Evolutionary conservation across 2,797 vertebrate genomes (phyloP), one percentile per base, ranked within the genome.

Genomic region (Sebastes cheni): DNA sequence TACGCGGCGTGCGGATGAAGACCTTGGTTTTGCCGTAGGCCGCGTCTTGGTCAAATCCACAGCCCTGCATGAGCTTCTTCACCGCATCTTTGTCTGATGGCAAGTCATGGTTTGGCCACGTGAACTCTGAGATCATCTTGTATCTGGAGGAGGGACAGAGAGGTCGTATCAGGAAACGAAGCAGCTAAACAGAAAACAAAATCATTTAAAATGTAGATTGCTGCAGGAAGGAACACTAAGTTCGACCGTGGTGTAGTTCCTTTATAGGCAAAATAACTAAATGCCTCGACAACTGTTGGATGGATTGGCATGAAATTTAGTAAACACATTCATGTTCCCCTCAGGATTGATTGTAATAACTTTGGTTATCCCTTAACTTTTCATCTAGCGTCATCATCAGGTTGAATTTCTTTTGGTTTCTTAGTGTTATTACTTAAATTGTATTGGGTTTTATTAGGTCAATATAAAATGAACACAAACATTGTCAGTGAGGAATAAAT

Each of bases 111-210:
- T 99, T 99, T 1, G 99, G 99, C 99, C 99, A 99, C 0, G 99
- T 99, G 76, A 98, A 97, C 90, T 98, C 96, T 0, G 98, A 99
- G 93, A 99, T 98, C 97, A 99, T 99, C 95, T 99, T 99, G 93
- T 99, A 99, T 87, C 99, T 99, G 89, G 0, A 30, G 18, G 68
- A 68, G 0, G 2, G 27, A 67, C 3, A 9, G 25, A 46, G 27
- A 1, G 36, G 29, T 55, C 7, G 23, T 1, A 4, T 72, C 11
- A 70, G 76, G 18, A 69, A n/a, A 67, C 18, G 34, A 3, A 36
- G 20, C 8, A 29, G 25, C 6, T 13, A 13, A 70, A 34, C 18
- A 56, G 34, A 56, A 34, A 6, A 52, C 46, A 2, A 1, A 54
- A 16, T 6, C 6, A 55, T 54, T 23, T 23, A 4, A 55, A 34